Conservation (phyloP, 1,140 invertebrate species). For the Maconellicoccus hirsutus region DNA sequence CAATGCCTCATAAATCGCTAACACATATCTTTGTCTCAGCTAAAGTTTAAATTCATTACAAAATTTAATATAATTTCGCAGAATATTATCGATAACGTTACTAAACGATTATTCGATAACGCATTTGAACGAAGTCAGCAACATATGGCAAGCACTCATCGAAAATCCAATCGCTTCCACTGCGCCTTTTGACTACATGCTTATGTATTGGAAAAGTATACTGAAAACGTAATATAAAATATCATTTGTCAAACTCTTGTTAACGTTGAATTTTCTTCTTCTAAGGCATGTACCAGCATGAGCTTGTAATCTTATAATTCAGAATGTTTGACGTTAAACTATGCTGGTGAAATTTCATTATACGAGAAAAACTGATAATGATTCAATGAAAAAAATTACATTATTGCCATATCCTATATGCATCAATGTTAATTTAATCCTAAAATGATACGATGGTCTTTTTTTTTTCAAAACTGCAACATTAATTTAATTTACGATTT, state of each 20-base stretch:
- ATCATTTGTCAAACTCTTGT: slow-evolving; percentile 5
- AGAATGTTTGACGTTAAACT: not conserved
- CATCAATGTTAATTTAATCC: not conserved
- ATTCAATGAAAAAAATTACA: too few relatives aligned
- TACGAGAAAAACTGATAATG: too few relatives aligned
- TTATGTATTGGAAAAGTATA: slow-evolving; percentile 13
- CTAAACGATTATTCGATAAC: not conserved
- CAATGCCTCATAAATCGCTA: too few relatives aligned
- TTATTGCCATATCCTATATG: too few relatives aligned
- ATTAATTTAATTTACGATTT: not conserved
- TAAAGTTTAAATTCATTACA: slow-evolving; percentile 6
- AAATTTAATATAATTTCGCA: slow-evolving; percentile 6
- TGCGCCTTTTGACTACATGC: slow-evolving; percentile 1
- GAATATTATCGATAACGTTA: not conserved
- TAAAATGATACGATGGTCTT: not conserved
- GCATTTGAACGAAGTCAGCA: slow-evolving; percentile 11
- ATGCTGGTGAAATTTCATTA: not conserved
- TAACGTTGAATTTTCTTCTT: not conserved
- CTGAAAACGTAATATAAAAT: slow-evolving; percentile 13
- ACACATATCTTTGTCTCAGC: too few relatives aligned
- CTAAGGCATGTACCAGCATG: too few relatives aligned
- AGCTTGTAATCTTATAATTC: not conserved
- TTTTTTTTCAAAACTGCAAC: not conserved
- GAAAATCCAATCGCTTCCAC: not conserved
- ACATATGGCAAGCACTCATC: slow-evolving; percentile 16